Conservation (phyloP, 1,140 invertebrate species). For the Leguminivora glycinivorella region DNA sequence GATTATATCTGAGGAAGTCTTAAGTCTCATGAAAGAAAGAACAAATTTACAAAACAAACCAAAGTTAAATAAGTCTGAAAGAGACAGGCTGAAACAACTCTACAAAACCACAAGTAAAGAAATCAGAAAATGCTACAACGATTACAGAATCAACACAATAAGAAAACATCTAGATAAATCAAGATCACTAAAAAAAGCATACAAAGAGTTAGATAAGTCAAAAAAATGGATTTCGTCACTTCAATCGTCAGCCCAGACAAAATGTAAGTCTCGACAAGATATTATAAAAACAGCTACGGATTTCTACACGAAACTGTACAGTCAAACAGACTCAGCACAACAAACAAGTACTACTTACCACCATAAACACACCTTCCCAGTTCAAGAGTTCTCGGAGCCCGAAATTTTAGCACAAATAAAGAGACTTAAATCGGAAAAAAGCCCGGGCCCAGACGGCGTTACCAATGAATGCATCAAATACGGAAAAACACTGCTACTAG, state of each 20-base stretch:
- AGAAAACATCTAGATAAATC: neutral
- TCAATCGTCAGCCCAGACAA: neutral
- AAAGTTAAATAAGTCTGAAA: constrained; percentile 38
- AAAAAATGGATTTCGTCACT: neutral
- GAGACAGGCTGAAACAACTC: constrained; percentile 37
- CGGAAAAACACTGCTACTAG: no score
- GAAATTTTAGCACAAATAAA: neutral
- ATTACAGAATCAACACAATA: constrained; percentile 9
- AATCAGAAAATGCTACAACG: neutral
- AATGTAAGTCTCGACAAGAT: constrained; percentile 7
- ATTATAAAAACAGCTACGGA: constrained; percentile 1
- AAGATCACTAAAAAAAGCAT: no score
- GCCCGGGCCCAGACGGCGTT: no score
- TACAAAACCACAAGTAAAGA: constrained; percentile 38
- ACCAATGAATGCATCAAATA: no score
- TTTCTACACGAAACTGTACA: neutral
- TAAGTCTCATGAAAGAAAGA: constrained; percentile 43
- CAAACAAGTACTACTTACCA: no score
- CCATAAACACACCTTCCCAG: no score
- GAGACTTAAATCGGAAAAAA: neutral
- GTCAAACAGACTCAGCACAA: no score
- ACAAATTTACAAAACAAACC: constrained; percentile 42
- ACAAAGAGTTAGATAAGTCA: no score
- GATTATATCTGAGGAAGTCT: constrained; percentile 38
- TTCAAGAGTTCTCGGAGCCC: no score